These are phyloP conservation scores for Cephus runcator DNA, from an alignment of 2,888 invertebrate genomes.

Conservation along the genomic window DNA sequence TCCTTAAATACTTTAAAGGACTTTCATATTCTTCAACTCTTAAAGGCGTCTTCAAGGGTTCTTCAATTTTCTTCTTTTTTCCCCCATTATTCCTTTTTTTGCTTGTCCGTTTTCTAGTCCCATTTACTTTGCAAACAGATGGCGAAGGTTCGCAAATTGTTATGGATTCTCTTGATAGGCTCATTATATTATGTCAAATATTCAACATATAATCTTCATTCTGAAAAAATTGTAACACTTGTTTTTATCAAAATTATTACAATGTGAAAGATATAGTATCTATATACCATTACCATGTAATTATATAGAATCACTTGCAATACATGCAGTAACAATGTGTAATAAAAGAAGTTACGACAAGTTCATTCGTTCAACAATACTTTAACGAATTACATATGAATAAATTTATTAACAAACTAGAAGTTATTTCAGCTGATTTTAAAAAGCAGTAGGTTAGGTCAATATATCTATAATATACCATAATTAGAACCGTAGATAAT, in stretches of 20 bases:
- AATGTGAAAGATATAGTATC: not conserved
- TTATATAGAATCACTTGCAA: too few species aligned
- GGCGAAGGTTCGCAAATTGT: not conserved
- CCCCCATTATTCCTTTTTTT: not conserved
- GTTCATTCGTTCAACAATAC: not conserved
- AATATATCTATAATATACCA: not conserved
- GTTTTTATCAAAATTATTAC: not conserved
- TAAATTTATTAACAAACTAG: not conserved
- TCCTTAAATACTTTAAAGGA: conserved; percentile 13
- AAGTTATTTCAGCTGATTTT: not conserved
- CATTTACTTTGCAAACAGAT: not conserved
- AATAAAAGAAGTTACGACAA: not conserved
- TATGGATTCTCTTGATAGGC: not conserved
- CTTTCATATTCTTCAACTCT: conserved; percentile 3
- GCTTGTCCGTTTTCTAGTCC: not conserved
- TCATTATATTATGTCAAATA: not conserved
- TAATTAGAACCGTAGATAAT: not conserved
- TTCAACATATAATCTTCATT: not conserved
- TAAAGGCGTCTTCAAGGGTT: not conserved
- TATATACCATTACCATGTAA: too few species aligned
- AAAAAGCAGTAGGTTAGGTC: not conserved
- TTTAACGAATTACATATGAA: not conserved
- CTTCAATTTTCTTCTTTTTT: not conserved
- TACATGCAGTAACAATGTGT: too few species aligned
- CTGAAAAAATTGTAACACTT: not conserved